A percentile compares a stretch with the other conserved stretches of the same genome.
phyloP scores from a whole-genome alignment of 2,888 invertebrate species.

The Dorcus parallelipipedus region DNA sequence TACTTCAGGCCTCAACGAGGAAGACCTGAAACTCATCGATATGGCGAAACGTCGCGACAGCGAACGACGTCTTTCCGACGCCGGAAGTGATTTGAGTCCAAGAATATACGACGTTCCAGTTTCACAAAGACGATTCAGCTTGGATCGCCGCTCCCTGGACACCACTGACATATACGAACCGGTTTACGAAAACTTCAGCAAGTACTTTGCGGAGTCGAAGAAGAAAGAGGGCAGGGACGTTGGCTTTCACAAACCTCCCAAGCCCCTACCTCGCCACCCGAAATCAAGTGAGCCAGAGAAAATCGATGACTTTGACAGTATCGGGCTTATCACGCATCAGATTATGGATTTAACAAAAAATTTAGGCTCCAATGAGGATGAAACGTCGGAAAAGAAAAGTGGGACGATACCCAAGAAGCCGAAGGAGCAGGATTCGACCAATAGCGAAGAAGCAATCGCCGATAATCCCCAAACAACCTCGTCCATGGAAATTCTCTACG shows the following conservation, averaged over 20 bases:
- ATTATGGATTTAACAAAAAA: constrained; percentile 6
- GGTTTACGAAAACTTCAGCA: constrained; percentile 21
- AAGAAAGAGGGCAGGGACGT: neutral
- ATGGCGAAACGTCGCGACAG: constrained; percentile 23
- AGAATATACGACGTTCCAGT: too few species aligned
- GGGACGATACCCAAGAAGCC: neutral
- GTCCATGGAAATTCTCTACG: constrained; percentile 20
- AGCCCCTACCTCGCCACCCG: constrained; percentile 18
- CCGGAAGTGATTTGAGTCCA: too few species aligned
- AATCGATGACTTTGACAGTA: constrained; percentile 3
- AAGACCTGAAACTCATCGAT: constrained; percentile 34
- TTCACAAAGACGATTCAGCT: too few species aligned
- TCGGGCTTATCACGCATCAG: constrained; percentile 2
- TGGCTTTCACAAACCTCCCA: constrained; percentile 9
- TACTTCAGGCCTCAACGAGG: constrained; percentile 35
- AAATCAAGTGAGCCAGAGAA: neutral
- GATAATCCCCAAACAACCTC: constrained; percentile 8
- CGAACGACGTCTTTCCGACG: too few species aligned
- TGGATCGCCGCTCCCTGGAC: neutral
- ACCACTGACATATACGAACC: constrained; percentile 17
- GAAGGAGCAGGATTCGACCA: neutral
- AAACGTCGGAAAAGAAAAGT: constrained; percentile 4
- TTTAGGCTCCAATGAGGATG: neutral
- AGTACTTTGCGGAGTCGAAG: constrained; percentile 9
- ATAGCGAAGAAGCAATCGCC: neutral